Evolutionary conservation across 2,797 vertebrate species (phyloP).

Genomic region (Pelobates cultripes): DNA sequence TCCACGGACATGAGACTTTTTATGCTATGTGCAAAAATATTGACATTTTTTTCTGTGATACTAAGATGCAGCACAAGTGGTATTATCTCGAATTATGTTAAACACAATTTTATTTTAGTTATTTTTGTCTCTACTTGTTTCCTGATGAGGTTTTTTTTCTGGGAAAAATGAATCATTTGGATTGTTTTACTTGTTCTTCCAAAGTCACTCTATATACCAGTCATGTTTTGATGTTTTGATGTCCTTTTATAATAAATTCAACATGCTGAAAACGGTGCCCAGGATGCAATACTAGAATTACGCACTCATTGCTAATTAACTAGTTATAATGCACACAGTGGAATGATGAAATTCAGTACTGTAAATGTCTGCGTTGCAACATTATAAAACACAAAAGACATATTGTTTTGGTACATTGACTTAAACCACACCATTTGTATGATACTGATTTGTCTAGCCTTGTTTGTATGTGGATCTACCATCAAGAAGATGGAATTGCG

Average conservation of each 20-base stretch:
- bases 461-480: background rate
- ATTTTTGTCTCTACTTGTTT: too few species aligned
- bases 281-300: background rate
- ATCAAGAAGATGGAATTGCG: background rate
- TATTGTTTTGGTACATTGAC: background rate
- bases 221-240: background rate
- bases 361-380: background rate
- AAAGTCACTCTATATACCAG: too few species aligned
- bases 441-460: background rate
- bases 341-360: background rate
- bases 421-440: background rate
- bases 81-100: too few species aligned
- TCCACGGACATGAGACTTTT: too few species aligned
- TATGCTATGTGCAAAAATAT: too few species aligned
- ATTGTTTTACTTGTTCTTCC: too few species aligned
- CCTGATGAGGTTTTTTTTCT: too few species aligned
- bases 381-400: background rate
- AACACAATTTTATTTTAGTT: too few species aligned
- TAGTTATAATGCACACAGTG: too few species aligned
- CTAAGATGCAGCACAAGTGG: too few species aligned
- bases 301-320: background rate
- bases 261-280: background rate
- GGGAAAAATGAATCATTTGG: too few species aligned
- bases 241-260: background rate
- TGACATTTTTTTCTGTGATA: too few species aligned